Conservation (phyloP, 2,888 invertebrate species). For the Eupeodes luniger region DNA sequence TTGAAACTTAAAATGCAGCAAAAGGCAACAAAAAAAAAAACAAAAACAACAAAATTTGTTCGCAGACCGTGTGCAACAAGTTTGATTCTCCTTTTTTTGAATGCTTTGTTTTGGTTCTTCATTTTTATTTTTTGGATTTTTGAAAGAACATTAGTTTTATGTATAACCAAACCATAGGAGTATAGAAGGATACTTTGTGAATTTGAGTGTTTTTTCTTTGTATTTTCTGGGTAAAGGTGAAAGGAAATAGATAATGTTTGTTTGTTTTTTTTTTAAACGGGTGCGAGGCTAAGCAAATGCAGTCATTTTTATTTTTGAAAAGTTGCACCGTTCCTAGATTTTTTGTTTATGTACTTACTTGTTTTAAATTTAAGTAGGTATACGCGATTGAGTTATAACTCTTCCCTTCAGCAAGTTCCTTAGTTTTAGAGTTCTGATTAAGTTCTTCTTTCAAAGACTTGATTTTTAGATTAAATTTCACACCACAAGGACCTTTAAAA, state of each 20-base stretch:
- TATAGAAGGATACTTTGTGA: slow-evolving; percentile 17
- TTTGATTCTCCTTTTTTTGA: slow-evolving; percentile 20
- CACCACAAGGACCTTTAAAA: no score
- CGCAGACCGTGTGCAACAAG: slow-evolving; percentile 69
- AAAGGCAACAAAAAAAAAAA: not conserved
- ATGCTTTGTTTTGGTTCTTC: slow-evolving; percentile 36
- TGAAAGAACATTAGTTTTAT: slow-evolving; percentile 32
- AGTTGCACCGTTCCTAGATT: slow-evolving; percentile 9
- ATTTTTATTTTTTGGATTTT: slow-evolving; percentile 28
- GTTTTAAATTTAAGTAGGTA: no score
- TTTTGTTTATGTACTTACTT: not conserved
- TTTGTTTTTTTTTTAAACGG: not conserved
- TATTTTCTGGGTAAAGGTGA: not conserved
- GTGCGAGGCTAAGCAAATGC: slow-evolving; percentile 24
- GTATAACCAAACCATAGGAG: slow-evolving; percentile 10
- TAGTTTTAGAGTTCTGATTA: no score
- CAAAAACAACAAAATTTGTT: slow-evolving; percentile 45
- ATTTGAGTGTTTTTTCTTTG: slow-evolving; percentile 15
- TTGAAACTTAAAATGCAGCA: slow-evolving; percentile 43
- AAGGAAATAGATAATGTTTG: slow-evolving; percentile 67
- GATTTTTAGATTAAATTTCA: no score
- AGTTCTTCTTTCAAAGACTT: no score
- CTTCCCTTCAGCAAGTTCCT: no score
- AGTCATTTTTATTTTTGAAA: slow-evolving; percentile 26
- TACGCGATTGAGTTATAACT: no score